Evolutionary conservation across 2,113 vertebrate species (phyloP).

Genomic region (Rhinopomastus cyanomelas): DNA sequence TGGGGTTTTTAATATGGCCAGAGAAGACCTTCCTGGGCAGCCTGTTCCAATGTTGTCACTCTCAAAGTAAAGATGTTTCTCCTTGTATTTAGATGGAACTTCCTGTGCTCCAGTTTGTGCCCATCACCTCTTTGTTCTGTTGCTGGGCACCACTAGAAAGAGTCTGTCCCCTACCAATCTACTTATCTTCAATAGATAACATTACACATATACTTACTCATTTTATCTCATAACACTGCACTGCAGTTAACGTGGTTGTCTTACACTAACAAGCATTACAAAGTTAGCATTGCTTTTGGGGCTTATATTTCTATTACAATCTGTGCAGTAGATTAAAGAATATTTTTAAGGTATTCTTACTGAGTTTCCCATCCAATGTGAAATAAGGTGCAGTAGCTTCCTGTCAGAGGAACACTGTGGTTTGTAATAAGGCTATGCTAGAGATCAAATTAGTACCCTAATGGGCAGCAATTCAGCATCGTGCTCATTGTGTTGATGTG

Average conservation of each 20-base stretch:
- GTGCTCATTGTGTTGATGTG: neutral
- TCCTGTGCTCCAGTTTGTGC: too few species aligned
- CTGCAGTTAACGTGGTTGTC: neutral
- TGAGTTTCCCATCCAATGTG: neutral
- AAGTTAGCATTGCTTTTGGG: neutral
- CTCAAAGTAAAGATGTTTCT: too few species aligned
- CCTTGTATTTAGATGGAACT: too few species aligned
- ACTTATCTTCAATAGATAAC: neutral
- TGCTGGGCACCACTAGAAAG: too few species aligned
- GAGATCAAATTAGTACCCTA: conserved; percentile 43
- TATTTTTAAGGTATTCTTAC: neutral
- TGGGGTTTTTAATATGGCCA: too few species aligned
- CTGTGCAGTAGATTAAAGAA: neutral
- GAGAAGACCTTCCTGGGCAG: too few species aligned
- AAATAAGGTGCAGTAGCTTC: neutral
- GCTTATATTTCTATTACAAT: neutral
- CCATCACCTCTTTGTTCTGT: too few species aligned
- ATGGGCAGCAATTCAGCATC: conserved; percentile 20
- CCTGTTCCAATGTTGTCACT: too few species aligned
- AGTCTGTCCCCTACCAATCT: neutral
- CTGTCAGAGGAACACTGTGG: neutral
- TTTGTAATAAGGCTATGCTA: conserved; percentile 17
- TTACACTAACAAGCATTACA: neutral
- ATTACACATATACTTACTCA: neutral
- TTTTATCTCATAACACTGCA: neutral